Conservation (phyloP, 2,113 vertebrate species). For the Gallinago undulata region DNA sequence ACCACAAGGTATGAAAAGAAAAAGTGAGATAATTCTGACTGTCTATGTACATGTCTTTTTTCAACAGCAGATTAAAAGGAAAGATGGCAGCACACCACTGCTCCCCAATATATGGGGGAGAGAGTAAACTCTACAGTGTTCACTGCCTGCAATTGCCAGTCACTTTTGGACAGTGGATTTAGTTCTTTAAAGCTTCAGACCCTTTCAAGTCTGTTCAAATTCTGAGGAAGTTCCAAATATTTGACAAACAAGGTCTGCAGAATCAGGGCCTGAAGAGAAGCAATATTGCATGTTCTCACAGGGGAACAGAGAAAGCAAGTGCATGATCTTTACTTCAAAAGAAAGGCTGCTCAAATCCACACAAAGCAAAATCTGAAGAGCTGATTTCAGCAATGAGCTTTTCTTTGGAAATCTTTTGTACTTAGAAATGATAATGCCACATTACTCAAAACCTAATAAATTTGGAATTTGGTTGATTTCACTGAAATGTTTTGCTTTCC, state of each 20-base stretch:
- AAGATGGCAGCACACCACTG: neutral
- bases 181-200: neutral
- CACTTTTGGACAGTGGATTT: neutral
- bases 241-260: neutral
- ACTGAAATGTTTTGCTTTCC: neutral
- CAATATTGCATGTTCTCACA: neutral
- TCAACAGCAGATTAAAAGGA: neutral
- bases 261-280: neutral
- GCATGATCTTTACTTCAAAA: neutral
- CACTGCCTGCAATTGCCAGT: neutral
- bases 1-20: neutral
- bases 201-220: neutral
- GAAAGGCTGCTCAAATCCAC: neutral
- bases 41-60: neutral
- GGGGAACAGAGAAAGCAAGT: neutral
- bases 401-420: neutral
- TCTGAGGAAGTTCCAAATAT: neutral
- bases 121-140: neutral
- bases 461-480: neutral
- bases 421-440: neutral
- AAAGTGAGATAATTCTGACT: neutral
- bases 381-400: neutral
- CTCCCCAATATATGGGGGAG: neutral
- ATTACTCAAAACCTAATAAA: neutral
- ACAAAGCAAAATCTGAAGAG: neutral